Conservation (phyloP, 2,797 vertebrate species). For the Syndactyla subalaris region DNA sequence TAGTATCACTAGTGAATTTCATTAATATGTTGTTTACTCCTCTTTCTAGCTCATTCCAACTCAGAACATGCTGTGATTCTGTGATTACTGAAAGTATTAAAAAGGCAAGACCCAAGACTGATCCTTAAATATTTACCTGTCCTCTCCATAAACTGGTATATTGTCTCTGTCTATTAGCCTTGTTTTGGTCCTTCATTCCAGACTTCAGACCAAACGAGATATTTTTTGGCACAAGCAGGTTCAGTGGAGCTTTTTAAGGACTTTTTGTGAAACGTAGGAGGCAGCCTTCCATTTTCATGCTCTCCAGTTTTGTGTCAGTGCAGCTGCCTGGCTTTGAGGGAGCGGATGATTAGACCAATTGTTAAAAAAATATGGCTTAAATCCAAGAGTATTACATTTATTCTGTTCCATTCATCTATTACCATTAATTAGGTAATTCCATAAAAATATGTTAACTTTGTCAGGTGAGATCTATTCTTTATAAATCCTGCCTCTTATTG, state of each 20-base stretch:
- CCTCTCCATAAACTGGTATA: not conserved
- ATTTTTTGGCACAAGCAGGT: not conserved
- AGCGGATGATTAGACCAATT: not conserved
- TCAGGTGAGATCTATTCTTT: not conserved
- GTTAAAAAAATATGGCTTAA: not conserved
- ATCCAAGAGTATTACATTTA: not conserved
- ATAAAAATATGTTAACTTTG: not conserved
- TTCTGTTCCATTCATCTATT: not conserved
- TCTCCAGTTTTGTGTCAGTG: not conserved
- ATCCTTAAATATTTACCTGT: not conserved
- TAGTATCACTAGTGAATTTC: not conserved
- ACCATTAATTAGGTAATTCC: slow-evolving; percentile 7
- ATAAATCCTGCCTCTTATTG: not conserved
- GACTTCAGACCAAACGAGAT: not conserved
- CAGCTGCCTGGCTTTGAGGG: not conserved
- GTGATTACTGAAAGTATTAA: not conserved
- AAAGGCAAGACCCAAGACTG: not conserved
- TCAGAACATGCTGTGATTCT: not conserved
- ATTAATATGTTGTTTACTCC: not conserved
- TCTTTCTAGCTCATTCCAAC: not conserved
- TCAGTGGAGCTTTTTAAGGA: not conserved
- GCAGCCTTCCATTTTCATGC: not conserved
- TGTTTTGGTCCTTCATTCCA: not conserved
- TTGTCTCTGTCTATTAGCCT: not conserved
- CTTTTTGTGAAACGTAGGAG: not conserved